A percentile compares a stretch with the other conserved stretches of the same genome.
Evolutionary conservation across 2,113 vertebrate genomes (phyloP).

Genomic region (Callorhinus ursinus): DNA sequence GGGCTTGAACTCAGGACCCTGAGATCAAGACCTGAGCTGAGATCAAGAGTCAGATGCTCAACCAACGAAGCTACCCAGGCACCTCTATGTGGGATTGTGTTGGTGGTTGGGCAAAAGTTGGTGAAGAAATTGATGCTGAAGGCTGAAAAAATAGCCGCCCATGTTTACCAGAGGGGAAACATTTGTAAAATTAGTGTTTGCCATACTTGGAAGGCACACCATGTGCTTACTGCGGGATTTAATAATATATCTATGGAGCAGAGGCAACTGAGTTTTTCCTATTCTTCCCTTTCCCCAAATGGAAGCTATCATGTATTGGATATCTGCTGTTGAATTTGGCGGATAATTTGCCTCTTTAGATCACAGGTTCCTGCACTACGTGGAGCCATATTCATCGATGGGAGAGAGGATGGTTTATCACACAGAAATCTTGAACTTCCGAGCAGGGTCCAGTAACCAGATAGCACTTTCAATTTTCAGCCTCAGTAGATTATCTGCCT

Average conservation of each 20-base stretch:
- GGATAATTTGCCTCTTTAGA: too few species aligned
- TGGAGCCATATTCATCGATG: too few species aligned
- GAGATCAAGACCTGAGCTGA: too few species aligned
- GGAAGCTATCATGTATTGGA: too few species aligned
- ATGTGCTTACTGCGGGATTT: neutral
- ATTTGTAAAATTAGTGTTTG: neutral
- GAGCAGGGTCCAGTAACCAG: too few species aligned
- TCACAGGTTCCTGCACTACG: too few species aligned
- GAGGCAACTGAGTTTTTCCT: neutral
- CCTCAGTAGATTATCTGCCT: too few species aligned
- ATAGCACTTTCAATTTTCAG: too few species aligned
- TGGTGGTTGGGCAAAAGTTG: neutral
- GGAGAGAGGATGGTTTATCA: too few species aligned
- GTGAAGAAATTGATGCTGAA: neutral
- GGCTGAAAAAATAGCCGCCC: neutral
- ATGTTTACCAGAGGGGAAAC: neutral
- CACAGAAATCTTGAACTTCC: too few species aligned
- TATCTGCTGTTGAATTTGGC: too few species aligned
- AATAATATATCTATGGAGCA: neutral
- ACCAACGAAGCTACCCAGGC: neutral
- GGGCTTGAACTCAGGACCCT: neutral
- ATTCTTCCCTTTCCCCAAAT: neutral
- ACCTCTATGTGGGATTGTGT: neutral
- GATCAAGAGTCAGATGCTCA: neutral
- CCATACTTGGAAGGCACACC: neutral